These are phyloP conservation scores for Cotesia chilonis DNA, from an alignment of 1,140 invertebrate genomes.

Conservation along the genomic window DNA sequence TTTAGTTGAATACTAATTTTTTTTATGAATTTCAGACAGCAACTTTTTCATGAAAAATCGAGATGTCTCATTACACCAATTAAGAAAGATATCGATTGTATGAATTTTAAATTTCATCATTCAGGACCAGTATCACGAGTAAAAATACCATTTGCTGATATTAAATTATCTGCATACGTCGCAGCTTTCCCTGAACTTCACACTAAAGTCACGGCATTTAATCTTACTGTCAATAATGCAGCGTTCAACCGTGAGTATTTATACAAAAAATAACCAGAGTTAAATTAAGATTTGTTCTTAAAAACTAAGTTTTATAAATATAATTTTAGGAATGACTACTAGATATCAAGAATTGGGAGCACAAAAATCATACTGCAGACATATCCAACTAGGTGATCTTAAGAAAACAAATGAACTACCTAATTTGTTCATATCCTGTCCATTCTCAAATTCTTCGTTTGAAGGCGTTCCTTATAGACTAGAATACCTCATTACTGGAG, in stretches of 20 bases:
- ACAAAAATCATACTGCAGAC: slow-evolving; percentile 47
- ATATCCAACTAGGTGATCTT: slow-evolving; percentile 45
- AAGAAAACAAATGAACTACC: slow-evolving; percentile 29
- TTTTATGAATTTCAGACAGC: slow-evolving; percentile 43
- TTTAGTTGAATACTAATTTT: slow-evolving; percentile 8
- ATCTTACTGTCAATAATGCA: slow-evolving; percentile 52
- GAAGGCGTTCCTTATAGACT: slow-evolving; percentile 52
- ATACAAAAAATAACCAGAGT: background rate
- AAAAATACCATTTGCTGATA: slow-evolving; percentile 41
- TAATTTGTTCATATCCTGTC: slow-evolving; percentile 54
- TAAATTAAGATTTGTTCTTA: slow-evolving; percentile 19
- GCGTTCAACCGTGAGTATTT: slow-evolving; percentile 52
- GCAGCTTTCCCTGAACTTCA: slow-evolving; percentile 33
- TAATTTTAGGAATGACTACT: slow-evolving; percentile 47
- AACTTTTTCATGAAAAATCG: slow-evolving; percentile 33
- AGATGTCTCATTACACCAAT: slow-evolving; percentile 49
- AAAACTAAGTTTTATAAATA: slow-evolving; percentile 23
- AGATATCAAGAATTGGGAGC: slow-evolving; percentile 53
- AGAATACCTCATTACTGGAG: slow-evolving; percentile 48
- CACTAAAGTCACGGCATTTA: slow-evolving; percentile 53
- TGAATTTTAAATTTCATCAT: slow-evolving; percentile 49
- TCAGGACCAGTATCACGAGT: slow-evolving; percentile 37
- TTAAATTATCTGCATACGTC: slow-evolving; percentile 52
- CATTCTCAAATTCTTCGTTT: slow-evolving; percentile 47
- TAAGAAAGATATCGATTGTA: slow-evolving; percentile 50